A percentile compares a stretch with the other conserved stretches of the same genome.
Evolutionary conservation across 2,797 vertebrate genomes (phyloP).

Genomic region (Paratrypauchen microcephalus): DNA sequence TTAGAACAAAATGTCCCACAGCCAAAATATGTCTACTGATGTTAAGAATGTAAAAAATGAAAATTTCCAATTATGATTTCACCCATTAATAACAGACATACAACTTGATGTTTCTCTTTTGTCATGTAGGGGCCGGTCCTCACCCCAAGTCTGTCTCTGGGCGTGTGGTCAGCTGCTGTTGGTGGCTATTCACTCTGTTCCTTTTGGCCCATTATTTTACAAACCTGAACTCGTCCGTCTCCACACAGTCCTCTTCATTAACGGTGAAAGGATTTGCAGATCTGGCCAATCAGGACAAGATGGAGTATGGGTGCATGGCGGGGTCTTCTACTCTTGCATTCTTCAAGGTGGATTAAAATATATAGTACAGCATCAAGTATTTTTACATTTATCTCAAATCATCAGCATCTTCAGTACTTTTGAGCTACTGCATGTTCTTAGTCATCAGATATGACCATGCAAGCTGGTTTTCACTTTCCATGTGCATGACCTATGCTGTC

Average conservation of each 20-base stretch:
- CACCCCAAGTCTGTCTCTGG: constrained; percentile 84
- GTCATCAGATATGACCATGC: background rate
- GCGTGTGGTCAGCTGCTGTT: constrained; percentile 81
- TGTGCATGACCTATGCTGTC: no score
- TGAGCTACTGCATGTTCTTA: background rate
- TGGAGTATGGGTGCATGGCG: constrained; percentile 84
- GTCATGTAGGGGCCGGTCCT: constrained; percentile 79
- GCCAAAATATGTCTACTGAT: no score
- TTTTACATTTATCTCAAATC: background rate
- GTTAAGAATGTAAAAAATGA: no score
- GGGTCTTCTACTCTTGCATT: constrained; percentile 85
- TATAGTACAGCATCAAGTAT: background rate
- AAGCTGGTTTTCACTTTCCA: no score
- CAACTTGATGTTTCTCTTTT: background rate
- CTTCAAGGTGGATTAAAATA: constrained; percentile 78
- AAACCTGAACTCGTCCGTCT: constrained; percentile 79
- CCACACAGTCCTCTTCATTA: constrained; percentile 70
- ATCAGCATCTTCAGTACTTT: background rate
- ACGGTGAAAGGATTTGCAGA: constrained; percentile 86
- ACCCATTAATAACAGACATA: background rate
- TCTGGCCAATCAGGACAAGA: constrained; percentile 83
- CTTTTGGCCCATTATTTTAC: constrained; percentile 87
- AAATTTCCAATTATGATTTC: background rate
- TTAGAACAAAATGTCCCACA: no score
- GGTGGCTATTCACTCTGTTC: constrained; percentile 87